Evolutionary conservation across 1,140 invertebrate genomes (phyloP), one percentile per base, ranked within the genome.

Genomic region (Pseudomyrmex concolor): DNA sequence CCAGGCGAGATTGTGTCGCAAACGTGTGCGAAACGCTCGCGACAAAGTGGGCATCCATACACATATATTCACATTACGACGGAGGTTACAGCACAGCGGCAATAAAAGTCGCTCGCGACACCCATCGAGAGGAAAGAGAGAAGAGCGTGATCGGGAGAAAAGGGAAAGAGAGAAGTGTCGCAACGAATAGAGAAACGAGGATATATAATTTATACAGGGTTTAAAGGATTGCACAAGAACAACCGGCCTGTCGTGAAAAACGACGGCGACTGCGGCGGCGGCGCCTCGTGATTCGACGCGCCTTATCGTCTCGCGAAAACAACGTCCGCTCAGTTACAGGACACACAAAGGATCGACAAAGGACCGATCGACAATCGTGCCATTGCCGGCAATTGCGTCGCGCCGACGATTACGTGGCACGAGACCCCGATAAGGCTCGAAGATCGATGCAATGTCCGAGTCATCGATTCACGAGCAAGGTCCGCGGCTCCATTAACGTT

Each of bases 201-300:
- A 59, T 71, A 85, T 63, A 90, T 91, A 91, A 91, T 91, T 90
- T 91, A 91, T 91, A 87, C 88, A 84, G 86, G 87, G 85, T 86
- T 89, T 89, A 89, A 85, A 68, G 86, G 86, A 86, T 88, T 90
- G 90, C 90, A 88, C 87, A 91, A 91, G 90, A 92, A 92, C 91
- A 86, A 85, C 68, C 80, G 83, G 88, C 89, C 84, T 54, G 43
- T 70, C 50, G 22, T 74, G 78, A 73, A 70, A 66, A 60, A 83
- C 63, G 62, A 66, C 70, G 43, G 17, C 25, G 34, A 17, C n/a
- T 43, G 43, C 55, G 55, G 68, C 70, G 34, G 62, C 64, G 66
- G 84, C 86, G 84, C 83, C 90, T 90, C 91, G 89, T 90, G 90
- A 92, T 92, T 90, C 90, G 89, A 90, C 76, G 71, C 63, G 78